phyloP scores from a whole-genome alignment of 2,888 invertebrate species.

The Leptinotarsa juncta region DNA sequence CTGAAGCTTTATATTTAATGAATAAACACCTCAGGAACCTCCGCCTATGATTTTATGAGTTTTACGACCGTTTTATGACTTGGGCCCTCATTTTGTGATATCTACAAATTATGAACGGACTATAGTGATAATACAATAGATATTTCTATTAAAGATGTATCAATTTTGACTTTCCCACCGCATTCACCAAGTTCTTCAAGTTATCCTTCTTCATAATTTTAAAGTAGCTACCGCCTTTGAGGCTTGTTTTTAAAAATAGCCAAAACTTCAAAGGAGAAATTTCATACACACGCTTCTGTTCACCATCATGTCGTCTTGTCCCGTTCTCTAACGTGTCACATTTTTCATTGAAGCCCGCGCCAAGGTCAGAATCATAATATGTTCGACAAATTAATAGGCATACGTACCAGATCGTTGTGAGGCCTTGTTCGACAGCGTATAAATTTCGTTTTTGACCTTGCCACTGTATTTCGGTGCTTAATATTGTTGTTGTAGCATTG shows the following conservation, averaged over 20 bases:
- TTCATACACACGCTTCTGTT: not conserved
- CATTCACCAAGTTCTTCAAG: too few relatives aligned
- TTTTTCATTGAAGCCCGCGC: constrained; percentile 3
- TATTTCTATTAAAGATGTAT: too few relatives aligned
- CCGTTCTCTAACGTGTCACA: constrained; percentile 1
- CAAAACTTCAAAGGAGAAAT: not conserved
- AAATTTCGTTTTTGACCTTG: constrained; percentile 12
- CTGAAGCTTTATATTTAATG: too few relatives aligned
- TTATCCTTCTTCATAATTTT: too few relatives aligned
- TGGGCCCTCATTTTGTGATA: too few relatives aligned
- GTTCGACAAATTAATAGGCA: constrained; percentile 10
- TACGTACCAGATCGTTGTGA: not conserved
- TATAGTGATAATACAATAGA: too few relatives aligned
- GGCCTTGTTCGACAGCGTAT: not conserved
- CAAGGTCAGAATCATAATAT: constrained; percentile 14
- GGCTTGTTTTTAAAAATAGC: constrained; percentile 5
- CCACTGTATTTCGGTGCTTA: not conserved
- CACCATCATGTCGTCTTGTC: not conserved
- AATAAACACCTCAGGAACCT: too few relatives aligned
- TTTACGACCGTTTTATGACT: too few relatives aligned
- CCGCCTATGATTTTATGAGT: too few relatives aligned
- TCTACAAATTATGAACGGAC: too few relatives aligned
- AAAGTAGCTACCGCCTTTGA: not conserved
- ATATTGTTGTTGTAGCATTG: not conserved
- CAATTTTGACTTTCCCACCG: not conserved